These are phyloP conservation scores for Xiphophorus birchmanni DNA, from an alignment of 2,797 vertebrate genomes.

Conservation along the genomic window DNA sequence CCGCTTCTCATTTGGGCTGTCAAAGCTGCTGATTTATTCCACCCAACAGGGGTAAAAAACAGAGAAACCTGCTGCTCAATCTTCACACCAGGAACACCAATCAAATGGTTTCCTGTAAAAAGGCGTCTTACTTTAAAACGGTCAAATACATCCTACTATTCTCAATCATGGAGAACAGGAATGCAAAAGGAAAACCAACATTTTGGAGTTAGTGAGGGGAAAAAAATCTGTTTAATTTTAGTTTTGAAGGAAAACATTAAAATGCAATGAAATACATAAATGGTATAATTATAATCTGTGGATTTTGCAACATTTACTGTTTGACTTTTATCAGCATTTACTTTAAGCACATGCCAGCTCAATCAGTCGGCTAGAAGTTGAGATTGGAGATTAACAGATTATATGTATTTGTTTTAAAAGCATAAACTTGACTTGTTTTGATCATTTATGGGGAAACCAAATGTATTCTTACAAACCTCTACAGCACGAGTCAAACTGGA, in stretches of 20 bases:
- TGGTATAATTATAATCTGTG: neutral
- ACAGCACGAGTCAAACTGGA: neutral
- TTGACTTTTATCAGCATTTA: neutral
- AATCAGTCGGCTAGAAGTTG: neutral
- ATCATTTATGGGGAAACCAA: neutral
- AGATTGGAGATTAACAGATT: neutral
- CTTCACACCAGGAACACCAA: neutral
- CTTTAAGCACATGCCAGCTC: neutral
- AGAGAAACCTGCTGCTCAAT: conserved; percentile 27
- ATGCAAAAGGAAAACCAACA: neutral
- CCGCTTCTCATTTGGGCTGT: conserved; percentile 1
- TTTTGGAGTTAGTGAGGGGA: neutral
- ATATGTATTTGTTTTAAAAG: neutral
- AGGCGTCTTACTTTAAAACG: conserved; percentile 8
- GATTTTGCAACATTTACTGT: neutral
- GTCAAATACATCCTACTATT: conserved; percentile 7
- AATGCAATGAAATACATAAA: neutral
- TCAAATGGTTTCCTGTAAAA: conserved; percentile 7
- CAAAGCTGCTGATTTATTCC: neutral
- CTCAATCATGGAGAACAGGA: neutral
- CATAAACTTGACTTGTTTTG: neutral
- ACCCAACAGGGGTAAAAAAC: conserved; percentile 15
- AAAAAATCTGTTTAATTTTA: neutral
- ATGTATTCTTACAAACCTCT: neutral
- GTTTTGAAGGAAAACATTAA: neutral